Base-by-base conservation (phyloP, 2,113 vertebrate genomes). In the Lichenostomus cassidix region DNA sequence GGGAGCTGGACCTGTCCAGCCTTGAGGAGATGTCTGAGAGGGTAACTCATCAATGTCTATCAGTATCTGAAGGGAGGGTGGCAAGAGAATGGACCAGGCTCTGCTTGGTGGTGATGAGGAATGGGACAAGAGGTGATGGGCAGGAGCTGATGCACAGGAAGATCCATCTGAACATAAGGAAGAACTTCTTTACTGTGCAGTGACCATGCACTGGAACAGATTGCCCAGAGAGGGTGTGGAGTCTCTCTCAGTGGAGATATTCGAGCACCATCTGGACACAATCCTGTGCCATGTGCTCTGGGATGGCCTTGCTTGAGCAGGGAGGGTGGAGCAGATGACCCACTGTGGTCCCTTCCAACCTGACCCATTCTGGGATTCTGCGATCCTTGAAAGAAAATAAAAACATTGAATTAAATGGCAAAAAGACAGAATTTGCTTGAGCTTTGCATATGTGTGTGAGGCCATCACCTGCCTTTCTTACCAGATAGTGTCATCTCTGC, bases 111-210 rank as follows among this genome's bases (percentile, higher is more conserved):
- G 21, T 49, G 58, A 31, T 9, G 1, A 58, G 31, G 17, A 10
- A 7, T 16, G 11, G 27, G 5, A 23, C 18, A 33, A 50, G 59
- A 65, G 44, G 27, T 9, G 27, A 19, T 0, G 0, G 28, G 35
- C 39, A 75, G 64, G 35, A 75, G n/a, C 31, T 12, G 20, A 29
- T 21, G 46, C 13, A 17, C 29, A 5, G 39, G 28, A 53, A 29
- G 4, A 41, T n/a, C 16, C 69, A n/a, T 17, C 24, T 29, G n/a
- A 60, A 53, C 15, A 53, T 8, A 13, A 67, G 53, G 24, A 82
- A 60, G 24, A 75, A 22, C 4, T 47, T 64, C 23, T 55, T n/a
- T 12, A 47, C 17, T 35, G 5, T 69, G 21, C 35, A 62, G 11
- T 62, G 87, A 15, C 20, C 20, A 10, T 7, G 3, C 16, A 41